Base-by-base conservation (phyloP, 2,797 vertebrate genomes). In the Pogonophryne albipinna region DNA sequence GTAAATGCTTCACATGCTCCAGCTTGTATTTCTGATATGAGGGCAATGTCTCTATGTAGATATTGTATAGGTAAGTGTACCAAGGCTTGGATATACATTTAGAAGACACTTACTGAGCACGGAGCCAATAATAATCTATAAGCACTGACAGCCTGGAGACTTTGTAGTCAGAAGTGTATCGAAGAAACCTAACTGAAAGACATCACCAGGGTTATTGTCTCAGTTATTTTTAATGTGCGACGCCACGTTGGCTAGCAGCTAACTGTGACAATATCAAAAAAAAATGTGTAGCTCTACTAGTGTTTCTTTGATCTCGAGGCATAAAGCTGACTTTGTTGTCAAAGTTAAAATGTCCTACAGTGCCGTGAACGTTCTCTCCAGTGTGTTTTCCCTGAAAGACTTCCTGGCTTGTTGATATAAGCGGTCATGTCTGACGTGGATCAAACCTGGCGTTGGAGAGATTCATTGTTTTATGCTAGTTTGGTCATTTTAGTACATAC, bases 321-420 rank as follows among this genome's bases (percentile, higher is more conserved):
- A 60, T 23, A 42, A 52, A 47, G 23, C 51, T 63, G 16, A 31
- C 27, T 66, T 72, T 67, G 76, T 78, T 71, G 15, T 17, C 14
- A 57, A 63, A 57, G 45, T 57, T 51, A 2, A 68, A 46, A 58
- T 51, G 4, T 45, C 45, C 46, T 31, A 17, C 4, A 17, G 9
- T 57, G 20, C 6, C 34, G 23, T 27, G 11, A 53, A 53, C 11
- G 15, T 49, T n/a, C 11, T 15, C 6, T 45, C 14, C 63, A 52
- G 11, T n/a, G 51, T 27, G 38, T 50, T 27, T 1, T 31, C 41
- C 44, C 23, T 44, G 45, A 53, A 71, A 41, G 7, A 47, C 3
- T n/a, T 27, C n/a, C 49, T 34, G 12, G 17, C 41, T 51, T 42
- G 23, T 14, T 47, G n/a, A n/a, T 50, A 14, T 62, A 23, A 16